Conservation (phyloP, 2,888 invertebrate species). For the Drosophila quinaria region DNA sequence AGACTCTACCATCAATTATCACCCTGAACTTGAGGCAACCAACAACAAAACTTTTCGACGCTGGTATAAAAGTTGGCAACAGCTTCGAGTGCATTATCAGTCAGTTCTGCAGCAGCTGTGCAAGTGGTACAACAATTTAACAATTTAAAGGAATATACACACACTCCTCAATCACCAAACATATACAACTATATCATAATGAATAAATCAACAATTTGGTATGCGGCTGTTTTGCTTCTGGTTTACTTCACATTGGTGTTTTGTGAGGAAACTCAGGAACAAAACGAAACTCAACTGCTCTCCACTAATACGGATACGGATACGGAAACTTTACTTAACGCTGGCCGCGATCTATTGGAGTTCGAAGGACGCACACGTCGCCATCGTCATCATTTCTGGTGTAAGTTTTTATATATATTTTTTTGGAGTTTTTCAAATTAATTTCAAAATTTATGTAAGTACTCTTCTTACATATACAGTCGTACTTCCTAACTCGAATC, state of each 20-base stretch:
- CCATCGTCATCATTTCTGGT: slow-evolving; percentile 69
- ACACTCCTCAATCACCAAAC: neutral
- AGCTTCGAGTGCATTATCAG: slow-evolving; percentile 65
- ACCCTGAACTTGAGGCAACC: slow-evolving; percentile 65
- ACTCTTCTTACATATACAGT: too few relatives aligned
- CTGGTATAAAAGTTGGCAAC: slow-evolving; percentile 60
- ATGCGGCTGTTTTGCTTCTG: slow-evolving; percentile 67
- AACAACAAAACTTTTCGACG: slow-evolving; percentile 28
- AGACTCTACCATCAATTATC: slow-evolving; percentile 64
- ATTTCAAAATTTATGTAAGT: neutral
- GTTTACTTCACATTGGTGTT: slow-evolving; percentile 78
- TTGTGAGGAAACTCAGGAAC: slow-evolving; percentile 61
- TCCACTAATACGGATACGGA: slow-evolving; percentile 37
- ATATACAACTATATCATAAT: slow-evolving; percentile 51
- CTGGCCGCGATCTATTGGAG: slow-evolving; percentile 66
- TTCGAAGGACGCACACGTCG: slow-evolving; percentile 76
- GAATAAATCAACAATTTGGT: slow-evolving; percentile 77
- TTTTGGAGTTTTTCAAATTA: too few relatives aligned
- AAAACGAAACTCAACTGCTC: slow-evolving; percentile 34
- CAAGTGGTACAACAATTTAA: slow-evolving; percentile 31
- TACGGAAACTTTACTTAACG: slow-evolving; percentile 46
- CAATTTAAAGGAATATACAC: slow-evolving; percentile 4
- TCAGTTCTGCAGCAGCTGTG: slow-evolving; percentile 70
- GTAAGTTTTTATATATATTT: slow-evolving; percentile 51
- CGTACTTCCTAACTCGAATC: too few relatives aligned